Evolutionary conservation across 1,140 invertebrate genomes (phyloP).

Genomic region (Pectinophora gossypiella): DNA sequence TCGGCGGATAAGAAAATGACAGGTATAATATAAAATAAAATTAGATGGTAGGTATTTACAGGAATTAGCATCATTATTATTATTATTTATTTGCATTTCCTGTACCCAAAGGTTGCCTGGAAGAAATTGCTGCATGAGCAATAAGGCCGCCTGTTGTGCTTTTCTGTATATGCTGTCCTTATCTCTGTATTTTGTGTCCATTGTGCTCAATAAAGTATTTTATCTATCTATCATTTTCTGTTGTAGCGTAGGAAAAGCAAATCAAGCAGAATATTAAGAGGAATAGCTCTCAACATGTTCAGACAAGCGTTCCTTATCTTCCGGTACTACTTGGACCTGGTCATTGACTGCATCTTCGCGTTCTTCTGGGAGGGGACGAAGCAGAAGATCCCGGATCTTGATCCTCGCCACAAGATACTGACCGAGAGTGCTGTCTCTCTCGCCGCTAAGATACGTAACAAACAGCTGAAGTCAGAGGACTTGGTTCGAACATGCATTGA

Average conservation of each 20-base stretch:
- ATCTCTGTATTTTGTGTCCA: no score
- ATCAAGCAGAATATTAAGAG: conserved; percentile 46
- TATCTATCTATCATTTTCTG: no score
- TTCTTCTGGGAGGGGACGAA: conserved; percentile 76
- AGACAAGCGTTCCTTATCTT: conserved; percentile 41
- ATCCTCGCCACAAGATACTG: conserved; percentile 77
- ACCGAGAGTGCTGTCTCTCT: conserved; percentile 80
- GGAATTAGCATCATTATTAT: no score
- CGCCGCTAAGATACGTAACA: conserved; percentile 80
- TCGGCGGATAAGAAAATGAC: no score
- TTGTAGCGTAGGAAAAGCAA: conserved; percentile 40
- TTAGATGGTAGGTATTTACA: no score
- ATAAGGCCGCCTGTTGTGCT: no score
- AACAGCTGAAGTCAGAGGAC: conserved; percentile 79
- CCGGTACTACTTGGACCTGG: conserved; percentile 39
- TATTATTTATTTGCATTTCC: no score
- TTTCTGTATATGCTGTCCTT: no score
- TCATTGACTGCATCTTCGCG: conserved; percentile 51
- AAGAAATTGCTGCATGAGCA: no score
- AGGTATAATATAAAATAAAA: no score
- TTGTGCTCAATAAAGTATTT: no score
- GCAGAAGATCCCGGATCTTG: conserved; percentile 73
- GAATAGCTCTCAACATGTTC: conserved; percentile 40
- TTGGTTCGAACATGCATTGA: conserved; percentile 86
- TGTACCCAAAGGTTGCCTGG: no score